phyloP scores from a whole-genome alignment of 2,888 invertebrate genomes.

The Incurvaria masculella region DNA sequence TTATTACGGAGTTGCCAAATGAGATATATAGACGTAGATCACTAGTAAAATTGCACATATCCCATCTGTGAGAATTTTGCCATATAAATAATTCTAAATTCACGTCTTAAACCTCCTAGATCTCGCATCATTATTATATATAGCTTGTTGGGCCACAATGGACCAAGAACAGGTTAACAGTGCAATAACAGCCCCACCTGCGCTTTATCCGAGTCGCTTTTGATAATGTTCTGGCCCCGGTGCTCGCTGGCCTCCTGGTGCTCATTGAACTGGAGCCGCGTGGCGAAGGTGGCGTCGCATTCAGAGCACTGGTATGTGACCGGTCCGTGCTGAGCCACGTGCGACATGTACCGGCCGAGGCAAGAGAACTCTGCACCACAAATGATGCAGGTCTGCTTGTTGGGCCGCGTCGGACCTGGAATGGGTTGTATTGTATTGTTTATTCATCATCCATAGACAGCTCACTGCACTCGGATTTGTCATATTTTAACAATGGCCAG shows the following conservation, averaged over 20 bases:
- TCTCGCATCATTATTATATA: neutral
- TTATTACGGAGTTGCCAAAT: no score
- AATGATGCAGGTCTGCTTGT: slow-evolving; percentile 39
- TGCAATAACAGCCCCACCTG: neutral
- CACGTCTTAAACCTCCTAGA: no score
- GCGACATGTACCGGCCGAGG: slow-evolving; percentile 51
- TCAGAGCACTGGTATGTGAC: slow-evolving; percentile 57
- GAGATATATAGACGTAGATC: no score
- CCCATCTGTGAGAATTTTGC: no score
- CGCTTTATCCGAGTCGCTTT: slow-evolving; percentile 10
- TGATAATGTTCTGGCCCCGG: slow-evolving; percentile 39
- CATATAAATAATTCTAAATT: no score
- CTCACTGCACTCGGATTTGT: no score
- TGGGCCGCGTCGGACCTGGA: slow-evolving; percentile 34
- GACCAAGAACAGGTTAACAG: neutral
- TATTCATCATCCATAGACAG: no score
- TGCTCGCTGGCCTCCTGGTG: slow-evolving; percentile 59
- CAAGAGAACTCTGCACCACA: slow-evolving; percentile 46
- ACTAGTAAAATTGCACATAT: no score
- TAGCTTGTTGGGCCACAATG: neutral
- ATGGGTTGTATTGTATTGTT: no score
- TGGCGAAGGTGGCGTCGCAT: slow-evolving; percentile 47
- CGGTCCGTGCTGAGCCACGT: slow-evolving; percentile 60
- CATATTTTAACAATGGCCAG: no score
- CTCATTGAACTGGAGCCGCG: slow-evolving; percentile 43